Conservation (phyloP, 1,140 invertebrate species). For the Pogonomyrmex barbatus region DNA sequence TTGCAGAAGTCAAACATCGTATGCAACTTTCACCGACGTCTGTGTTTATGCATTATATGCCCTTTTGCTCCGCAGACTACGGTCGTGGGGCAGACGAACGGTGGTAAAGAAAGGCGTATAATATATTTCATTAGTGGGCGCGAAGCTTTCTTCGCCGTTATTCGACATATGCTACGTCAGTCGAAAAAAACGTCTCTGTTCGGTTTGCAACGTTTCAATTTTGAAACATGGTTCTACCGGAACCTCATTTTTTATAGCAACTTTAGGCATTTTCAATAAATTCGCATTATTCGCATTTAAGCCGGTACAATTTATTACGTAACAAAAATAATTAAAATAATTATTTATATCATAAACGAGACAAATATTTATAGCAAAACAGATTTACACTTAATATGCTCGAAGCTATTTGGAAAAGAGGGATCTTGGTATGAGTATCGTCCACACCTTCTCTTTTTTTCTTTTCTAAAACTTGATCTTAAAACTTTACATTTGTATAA, state of each 20-base stretch:
- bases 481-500: neutral
- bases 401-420: neutral
- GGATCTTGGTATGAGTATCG: neutral
- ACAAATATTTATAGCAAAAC: neutral
- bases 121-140: slow-evolving; percentile 53
- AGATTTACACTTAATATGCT: neutral
- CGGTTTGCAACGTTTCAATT: slow-evolving; percentile 6
- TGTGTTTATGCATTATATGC: slow-evolving; percentile 59
- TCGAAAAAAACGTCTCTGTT: neutral
- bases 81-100: slow-evolving; percentile 42
- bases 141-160: slow-evolving; percentile 35
- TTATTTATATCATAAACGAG: neutral
- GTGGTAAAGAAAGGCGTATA: slow-evolving; percentile 48
- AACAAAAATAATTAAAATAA: slow-evolving; percentile 12
- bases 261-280: neutral
- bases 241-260: neutral
- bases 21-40: slow-evolving; percentile 60
- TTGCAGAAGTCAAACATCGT: slow-evolving; percentile 63
- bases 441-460: neutral
- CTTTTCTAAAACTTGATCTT: neutral
- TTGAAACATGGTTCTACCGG: neutral
- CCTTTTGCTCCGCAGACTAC: slow-evolving; percentile 63
- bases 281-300: neutral
- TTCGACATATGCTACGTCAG: slow-evolving; percentile 6
- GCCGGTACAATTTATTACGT: neutral